Percentiles rank a stretch among this genome's conserved stretches.
phyloP scores from a whole-genome alignment of 2,888 invertebrate genomes.

The Achlya flavicornis region DNA sequence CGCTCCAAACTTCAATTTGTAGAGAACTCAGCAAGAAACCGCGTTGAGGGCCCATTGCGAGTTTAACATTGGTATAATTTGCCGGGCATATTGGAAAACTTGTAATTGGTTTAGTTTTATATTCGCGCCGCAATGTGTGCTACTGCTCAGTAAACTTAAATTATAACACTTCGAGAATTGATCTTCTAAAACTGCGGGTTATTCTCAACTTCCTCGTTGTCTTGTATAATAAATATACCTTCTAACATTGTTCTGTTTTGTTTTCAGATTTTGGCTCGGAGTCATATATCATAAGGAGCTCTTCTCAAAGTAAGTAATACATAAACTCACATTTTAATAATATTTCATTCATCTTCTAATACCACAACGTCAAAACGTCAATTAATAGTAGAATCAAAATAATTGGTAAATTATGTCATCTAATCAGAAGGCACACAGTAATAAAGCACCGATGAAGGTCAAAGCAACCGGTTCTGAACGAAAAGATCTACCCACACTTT shows the following conservation, averaged over 20 bases:
- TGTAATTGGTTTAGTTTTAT: slow-evolving; percentile 81
- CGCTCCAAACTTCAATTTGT: slow-evolving; percentile 59
- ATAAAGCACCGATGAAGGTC: not conserved
- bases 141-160: slow-evolving; percentile 62
- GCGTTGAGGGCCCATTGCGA: slow-evolving; percentile 62
- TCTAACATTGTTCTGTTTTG: slow-evolving; percentile 33
- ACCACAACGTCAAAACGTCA: slow-evolving; percentile 42
- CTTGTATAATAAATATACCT: not conserved
- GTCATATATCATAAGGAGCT: slow-evolving; percentile 78
- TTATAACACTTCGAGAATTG: slow-evolving; percentile 61
- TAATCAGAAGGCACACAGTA: not conserved
- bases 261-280: slow-evolving; percentile 80
- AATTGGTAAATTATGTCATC: too few species aligned
- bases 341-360: slow-evolving; percentile 11
- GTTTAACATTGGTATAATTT: slow-evolving; percentile 76
- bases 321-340: slow-evolving; percentile 10
- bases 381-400: slow-evolving; percentile 13
- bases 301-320: slow-evolving; percentile 67
- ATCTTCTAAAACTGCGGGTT: slow-evolving; percentile 28
- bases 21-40: slow-evolving; percentile 59
- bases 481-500: slow-evolving; percentile 10
- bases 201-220: slow-evolving; percentile 12
- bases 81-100: slow-evolving; percentile 78
- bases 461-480: not conserved
- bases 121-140: slow-evolving; percentile 65